Conservation (phyloP, 2,888 invertebrate genomes). For the Carabus problematicus region DNA sequence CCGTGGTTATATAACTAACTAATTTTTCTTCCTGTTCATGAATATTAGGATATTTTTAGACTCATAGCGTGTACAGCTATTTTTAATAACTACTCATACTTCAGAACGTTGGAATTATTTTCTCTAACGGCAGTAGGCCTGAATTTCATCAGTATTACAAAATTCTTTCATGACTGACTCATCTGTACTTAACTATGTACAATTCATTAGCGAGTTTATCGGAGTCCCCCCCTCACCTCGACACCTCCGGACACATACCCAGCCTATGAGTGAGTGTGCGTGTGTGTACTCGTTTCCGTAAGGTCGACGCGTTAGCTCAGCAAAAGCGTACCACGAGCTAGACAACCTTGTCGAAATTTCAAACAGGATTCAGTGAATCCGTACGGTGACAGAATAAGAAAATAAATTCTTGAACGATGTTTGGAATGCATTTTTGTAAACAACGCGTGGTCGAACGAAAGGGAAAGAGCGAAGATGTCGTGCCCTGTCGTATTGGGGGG, state of each 20-base stretch:
- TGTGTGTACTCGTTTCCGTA: slow-evolving; percentile 1
- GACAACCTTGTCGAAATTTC: slow-evolving; percentile 25
- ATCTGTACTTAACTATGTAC: no score
- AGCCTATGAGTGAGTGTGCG: neutral
- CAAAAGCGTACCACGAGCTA: neutral
- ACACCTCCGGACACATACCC: neutral
- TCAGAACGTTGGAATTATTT: no score
- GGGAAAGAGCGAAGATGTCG: neutral
- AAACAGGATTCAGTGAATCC: slow-evolving; percentile 16
- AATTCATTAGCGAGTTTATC: no score
- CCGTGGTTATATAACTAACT: no score
- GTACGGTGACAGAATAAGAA: neutral
- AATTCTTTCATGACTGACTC: no score
- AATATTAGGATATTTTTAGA: no score
- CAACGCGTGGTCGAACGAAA: neutral
- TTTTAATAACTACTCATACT: no score
- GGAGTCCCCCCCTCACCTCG: no score
- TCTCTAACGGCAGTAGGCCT: no score
- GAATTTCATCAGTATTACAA: no score
- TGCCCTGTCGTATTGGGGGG: neutral
- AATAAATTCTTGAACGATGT: slow-evolving; percentile 9
- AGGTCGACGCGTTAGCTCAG: slow-evolving; percentile 14
- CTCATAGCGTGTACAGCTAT: no score
- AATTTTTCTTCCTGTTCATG: no score
- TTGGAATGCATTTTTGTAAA: slow-evolving; percentile 24